Percentiles rank a stretch among this genome's conserved stretches.
phyloP scores from a whole-genome alignment of 2,888 invertebrate species.

The Mesoligia furuncula region DNA sequence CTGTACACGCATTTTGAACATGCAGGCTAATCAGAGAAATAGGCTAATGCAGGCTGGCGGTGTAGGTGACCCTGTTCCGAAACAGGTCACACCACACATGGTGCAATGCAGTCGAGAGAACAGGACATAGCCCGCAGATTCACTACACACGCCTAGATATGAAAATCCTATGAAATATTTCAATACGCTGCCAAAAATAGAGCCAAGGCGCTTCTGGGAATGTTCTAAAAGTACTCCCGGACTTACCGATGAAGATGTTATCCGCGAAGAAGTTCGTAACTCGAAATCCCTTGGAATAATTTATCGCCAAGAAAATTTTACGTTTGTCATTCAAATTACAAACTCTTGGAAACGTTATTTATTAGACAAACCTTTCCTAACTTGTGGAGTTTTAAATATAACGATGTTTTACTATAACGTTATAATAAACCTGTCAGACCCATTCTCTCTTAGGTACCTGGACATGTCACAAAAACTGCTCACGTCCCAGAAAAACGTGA shows the following conservation, averaged over 20 bases:
- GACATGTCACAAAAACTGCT: slow-evolving; percentile 32
- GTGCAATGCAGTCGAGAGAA: slow-evolving; percentile 50
- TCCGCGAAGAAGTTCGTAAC: slow-evolving; percentile 6
- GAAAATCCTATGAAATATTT: slow-evolving; percentile 44
- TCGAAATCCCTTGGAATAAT: slow-evolving; percentile 11
- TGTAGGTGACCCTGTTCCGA: slow-evolving; percentile 58
- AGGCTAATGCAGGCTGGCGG: slow-evolving; percentile 46
- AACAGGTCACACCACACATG: slow-evolving; percentile 59
- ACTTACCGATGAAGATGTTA: slow-evolving; percentile 24
- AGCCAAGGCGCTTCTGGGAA: slow-evolving; percentile 41
- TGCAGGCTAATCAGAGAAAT: slow-evolving; percentile 53
- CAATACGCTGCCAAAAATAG: slow-evolving; percentile 54
- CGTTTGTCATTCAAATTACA: slow-evolving; percentile 12
- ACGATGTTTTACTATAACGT: not conserved
- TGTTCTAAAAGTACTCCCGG: slow-evolving; percentile 33
- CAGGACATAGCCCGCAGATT: slow-evolving; percentile 41
- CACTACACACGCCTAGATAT: slow-evolving; percentile 23
- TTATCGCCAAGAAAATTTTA: not conserved
- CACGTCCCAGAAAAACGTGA: slow-evolving; percentile 30
- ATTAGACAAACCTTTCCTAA: not conserved
- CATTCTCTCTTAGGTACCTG: slow-evolving; percentile 33
- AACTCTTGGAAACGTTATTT: not conserved
- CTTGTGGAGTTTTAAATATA: too few species aligned
- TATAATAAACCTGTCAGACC: slow-evolving; percentile 14
- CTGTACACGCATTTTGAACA: slow-evolving; percentile 30